A percentile compares a stretch with the other conserved stretches of the same genome.
phyloP scores from a whole-genome alignment of 2,888 invertebrate species.

The Rhagonycha fulva region DNA sequence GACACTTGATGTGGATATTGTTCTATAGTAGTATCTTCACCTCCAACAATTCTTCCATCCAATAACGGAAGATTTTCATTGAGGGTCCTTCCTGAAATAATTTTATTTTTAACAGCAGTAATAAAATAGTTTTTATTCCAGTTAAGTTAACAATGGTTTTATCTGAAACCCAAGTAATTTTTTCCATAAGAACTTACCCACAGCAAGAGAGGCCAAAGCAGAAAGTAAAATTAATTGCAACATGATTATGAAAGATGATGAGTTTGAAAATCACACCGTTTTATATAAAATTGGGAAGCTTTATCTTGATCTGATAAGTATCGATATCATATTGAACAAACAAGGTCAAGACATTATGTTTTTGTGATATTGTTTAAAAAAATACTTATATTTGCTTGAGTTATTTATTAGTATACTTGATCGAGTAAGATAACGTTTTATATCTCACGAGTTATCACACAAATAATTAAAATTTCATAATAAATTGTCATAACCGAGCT shows the following conservation, averaged over 20 bases:
- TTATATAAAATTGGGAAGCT: neutral
- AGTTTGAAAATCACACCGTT: neutral
- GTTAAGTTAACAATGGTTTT: neutral
- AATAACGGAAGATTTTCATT: neutral
- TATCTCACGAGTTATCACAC: neutral
- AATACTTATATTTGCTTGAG: neutral
- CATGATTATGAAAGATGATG: neutral
- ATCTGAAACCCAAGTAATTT: neutral
- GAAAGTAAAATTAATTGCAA: neutral
- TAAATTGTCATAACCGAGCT: no score
- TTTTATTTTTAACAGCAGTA: neutral
- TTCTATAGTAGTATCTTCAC: constrained; percentile 7
- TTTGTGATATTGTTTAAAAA: neutral
- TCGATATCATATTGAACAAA: neutral
- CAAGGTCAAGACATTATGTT: neutral
- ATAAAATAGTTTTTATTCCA: no score
- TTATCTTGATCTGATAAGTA: neutral
- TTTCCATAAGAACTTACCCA: neutral
- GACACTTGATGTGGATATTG: constrained; percentile 7
- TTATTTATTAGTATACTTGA: no score
- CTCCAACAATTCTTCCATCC: constrained; percentile 5
- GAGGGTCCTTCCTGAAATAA: neutral
- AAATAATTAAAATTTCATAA: neutral
- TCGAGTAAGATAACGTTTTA: neutral
- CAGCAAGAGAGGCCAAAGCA: neutral